Evolutionary conservation across 2,113 vertebrate genomes (phyloP).

Genomic region (Nyctereutes procyonoides): DNA sequence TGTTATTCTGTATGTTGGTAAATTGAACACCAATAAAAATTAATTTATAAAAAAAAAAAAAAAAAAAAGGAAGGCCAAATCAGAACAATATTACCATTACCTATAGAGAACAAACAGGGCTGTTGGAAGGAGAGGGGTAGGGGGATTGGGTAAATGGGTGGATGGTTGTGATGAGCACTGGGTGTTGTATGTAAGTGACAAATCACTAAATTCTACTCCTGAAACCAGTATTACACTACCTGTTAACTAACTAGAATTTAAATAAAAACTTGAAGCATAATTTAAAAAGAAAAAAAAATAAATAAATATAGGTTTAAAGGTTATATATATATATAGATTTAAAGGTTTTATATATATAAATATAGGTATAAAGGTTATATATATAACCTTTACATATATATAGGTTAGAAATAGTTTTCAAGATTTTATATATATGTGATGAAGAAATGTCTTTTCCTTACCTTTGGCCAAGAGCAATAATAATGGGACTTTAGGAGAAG

Average conservation of each 20-base stretch:
- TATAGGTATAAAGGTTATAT: too few relatives aligned
- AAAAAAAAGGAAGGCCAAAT: not conserved
- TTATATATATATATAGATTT: too few relatives aligned
- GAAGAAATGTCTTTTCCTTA: not conserved
- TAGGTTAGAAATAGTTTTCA: not conserved
- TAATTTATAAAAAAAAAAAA: too few relatives aligned
- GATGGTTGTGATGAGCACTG: not conserved
- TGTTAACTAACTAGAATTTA: not conserved
- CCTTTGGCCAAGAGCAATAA: not conserved
- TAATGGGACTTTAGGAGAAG: not conserved
- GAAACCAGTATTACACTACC: not conserved
- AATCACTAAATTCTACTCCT: not conserved
- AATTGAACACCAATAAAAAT: too few relatives aligned
- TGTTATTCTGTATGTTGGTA: too few relatives aligned
- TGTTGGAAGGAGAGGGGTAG: not conserved
- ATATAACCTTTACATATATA: too few relatives aligned
- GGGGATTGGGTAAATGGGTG: not conserved
- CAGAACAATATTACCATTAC: not conserved
- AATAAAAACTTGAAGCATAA: not conserved
- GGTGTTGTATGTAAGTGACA: not conserved
- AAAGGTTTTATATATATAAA: too few relatives aligned
- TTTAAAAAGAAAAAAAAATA: not conserved
- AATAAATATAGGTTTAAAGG: too few relatives aligned
- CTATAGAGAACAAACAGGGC: not conserved
- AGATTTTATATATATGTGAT: not conserved